Evolutionary conservation across 2,113 vertebrate genomes (phyloP).

Genomic region (Peromyscus polionotus): DNA sequence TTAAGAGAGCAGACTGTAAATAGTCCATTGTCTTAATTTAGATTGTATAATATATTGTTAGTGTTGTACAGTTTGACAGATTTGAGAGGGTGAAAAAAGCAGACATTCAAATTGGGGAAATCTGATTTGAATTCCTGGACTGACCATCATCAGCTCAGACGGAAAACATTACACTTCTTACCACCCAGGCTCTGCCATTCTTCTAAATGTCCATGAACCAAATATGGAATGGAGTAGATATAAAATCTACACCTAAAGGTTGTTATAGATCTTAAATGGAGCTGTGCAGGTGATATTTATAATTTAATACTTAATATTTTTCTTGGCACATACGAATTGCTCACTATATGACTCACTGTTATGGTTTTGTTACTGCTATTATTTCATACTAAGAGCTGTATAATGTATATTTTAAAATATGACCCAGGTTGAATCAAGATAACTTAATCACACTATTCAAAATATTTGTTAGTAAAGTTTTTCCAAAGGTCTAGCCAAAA

Average conservation of each 20-base stretch:
- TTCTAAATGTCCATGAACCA: neutral
- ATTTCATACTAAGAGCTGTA: neutral
- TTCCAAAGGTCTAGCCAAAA: neutral
- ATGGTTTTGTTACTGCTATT: neutral
- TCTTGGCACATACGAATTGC: neutral
- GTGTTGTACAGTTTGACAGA: conserved; percentile 32
- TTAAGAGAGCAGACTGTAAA: neutral
- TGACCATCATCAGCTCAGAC: neutral
- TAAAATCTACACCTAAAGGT: neutral
- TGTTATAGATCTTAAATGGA: neutral
- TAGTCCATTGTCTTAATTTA: neutral
- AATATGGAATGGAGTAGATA: neutral
- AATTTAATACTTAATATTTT: neutral
- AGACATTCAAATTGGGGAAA: neutral
- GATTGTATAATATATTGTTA: neutral
- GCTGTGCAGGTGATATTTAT: neutral
- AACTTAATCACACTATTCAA: neutral
- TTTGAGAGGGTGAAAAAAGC: neutral
- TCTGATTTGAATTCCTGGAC: neutral
- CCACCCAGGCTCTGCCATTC: neutral
- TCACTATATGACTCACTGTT: neutral
- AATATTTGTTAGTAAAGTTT: neutral
- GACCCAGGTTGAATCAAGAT: neutral
- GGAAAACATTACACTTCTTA: neutral
- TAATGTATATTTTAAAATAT: neutral